Evolutionary conservation across 2,888 invertebrate genomes (phyloP).

Genomic region (Acanthopleura granulata): DNA sequence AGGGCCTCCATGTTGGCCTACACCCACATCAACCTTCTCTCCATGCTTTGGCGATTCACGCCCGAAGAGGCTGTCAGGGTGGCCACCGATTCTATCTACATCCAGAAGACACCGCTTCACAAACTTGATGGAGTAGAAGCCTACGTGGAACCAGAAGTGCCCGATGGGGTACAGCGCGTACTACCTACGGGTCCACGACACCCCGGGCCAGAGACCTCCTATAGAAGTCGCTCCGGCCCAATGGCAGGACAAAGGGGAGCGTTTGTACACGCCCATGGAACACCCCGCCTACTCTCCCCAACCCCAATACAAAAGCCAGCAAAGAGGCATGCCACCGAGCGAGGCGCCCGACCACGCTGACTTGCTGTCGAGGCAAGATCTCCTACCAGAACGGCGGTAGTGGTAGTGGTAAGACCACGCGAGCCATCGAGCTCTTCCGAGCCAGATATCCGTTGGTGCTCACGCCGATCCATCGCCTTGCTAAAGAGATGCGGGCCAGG

Average conservation of each 20-base stretch:
- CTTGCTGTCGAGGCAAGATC: too few species aligned
- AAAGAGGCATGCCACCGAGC: too few species aligned
- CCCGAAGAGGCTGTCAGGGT: neutral
- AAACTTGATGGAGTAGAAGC: slow-evolving; percentile 12
- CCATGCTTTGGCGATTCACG: neutral
- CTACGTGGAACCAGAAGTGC: neutral
- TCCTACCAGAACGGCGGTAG: neutral
- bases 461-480: slow-evolving; percentile 12
- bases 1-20: too few species aligned
- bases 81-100: neutral
- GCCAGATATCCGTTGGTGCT: neutral
- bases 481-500: too few species aligned
- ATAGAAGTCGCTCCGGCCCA: neutral
- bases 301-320: neutral
- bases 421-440: slow-evolving; percentile 20
- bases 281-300: neutral
- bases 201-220: too few species aligned
- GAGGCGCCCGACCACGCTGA: neutral
- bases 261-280: slow-evolving; percentile 3
- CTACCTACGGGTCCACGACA: neutral
- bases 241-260: slow-evolving; percentile 9
- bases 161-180: neutral
- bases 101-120: slow-evolving; percentile 20
- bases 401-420: neutral
- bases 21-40: too few species aligned